phyloP scores from a whole-genome alignment of 1,140 invertebrate genomes.

The Pachypsylla venusta region DNA sequence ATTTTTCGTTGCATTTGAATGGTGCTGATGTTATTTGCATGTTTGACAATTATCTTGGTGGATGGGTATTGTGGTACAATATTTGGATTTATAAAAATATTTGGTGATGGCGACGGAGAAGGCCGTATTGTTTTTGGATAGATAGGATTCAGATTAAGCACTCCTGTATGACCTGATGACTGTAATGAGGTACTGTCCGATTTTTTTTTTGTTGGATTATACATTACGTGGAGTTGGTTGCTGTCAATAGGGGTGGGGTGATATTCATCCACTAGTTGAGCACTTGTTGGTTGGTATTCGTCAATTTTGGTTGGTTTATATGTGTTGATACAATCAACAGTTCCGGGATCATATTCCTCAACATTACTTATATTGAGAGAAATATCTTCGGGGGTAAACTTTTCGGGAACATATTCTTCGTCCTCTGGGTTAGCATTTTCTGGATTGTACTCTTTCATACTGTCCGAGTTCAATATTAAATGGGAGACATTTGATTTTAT shows the following conservation, averaged over 20 bases:
- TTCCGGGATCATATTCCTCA: not conserved
- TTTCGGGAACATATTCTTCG: conserved; percentile 3
- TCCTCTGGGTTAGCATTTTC: not conserved
- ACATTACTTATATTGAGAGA: not conserved
- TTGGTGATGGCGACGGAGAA: no score
- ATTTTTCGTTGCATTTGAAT: no score
- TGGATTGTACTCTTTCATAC: conserved; percentile 5
- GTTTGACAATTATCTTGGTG: no score
- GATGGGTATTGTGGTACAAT: no score
- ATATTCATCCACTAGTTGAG: not conserved
- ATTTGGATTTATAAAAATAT: no score
- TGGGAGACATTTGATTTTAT: not conserved
- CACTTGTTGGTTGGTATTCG: not conserved
- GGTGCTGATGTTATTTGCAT: no score
- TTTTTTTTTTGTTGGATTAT: conserved; percentile 2
- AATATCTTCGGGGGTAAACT: conserved; percentile 2
- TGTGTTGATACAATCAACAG: not conserved
- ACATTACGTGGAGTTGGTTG: not conserved
- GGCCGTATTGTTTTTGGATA: no score
- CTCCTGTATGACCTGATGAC: no score
- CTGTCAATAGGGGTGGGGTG: not conserved
- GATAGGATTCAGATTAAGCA: no score
- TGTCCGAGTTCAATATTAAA: not conserved
- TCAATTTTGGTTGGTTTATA: conserved; percentile 6
- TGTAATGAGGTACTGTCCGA: no score